These are phyloP conservation scores for Panurus biarmicus DNA, from an alignment of 2,113 vertebrate genomes.

Conservation along the genomic window DNA sequence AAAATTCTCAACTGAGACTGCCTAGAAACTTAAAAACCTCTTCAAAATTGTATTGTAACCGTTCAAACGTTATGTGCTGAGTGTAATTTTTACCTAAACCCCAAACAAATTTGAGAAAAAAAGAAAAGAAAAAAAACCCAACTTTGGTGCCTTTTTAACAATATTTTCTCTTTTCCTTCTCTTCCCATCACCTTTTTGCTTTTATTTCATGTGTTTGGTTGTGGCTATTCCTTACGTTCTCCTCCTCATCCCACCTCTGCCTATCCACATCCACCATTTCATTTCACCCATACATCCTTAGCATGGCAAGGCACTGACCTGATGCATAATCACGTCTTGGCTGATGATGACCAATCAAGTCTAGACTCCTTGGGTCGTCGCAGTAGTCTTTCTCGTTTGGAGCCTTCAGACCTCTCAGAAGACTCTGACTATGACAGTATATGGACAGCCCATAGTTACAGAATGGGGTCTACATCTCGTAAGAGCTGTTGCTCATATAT, in stretches of 20 bases:
- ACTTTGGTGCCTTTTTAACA: constrained; percentile 80
- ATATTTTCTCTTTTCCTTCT: constrained; percentile 86
- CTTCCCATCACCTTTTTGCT: constrained; percentile 82
- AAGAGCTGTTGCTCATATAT: constrained; percentile 99
- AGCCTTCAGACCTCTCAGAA: constrained; percentile 96
- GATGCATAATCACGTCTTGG: constrained; percentile 99
- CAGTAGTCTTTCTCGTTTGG: constrained; percentile 95
- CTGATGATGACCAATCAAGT: constrained; percentile 92
- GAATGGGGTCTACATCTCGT: constrained; percentile 95
- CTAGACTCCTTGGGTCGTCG: constrained; percentile 92
- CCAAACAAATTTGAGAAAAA: constrained; percentile 8
- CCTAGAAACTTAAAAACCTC: not conserved
- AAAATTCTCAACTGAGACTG: not conserved
- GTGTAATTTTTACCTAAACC: constrained; percentile 26
- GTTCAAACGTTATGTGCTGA: constrained; percentile 1
- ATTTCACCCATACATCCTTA: constrained; percentile 78
- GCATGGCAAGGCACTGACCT: constrained; percentile 99
- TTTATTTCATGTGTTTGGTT: constrained; percentile 79
- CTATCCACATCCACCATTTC: constrained; percentile 74
- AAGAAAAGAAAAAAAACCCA: not conserved
- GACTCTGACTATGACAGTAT: constrained; percentile 99
- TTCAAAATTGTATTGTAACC: not conserved
- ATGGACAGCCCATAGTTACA: constrained; percentile 99
- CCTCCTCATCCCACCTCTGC: constrained; percentile 70
- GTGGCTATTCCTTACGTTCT: constrained; percentile 76